phyloP scores from a whole-genome alignment of 2,113 vertebrate species.

The Calonectris borealis region DNA sequence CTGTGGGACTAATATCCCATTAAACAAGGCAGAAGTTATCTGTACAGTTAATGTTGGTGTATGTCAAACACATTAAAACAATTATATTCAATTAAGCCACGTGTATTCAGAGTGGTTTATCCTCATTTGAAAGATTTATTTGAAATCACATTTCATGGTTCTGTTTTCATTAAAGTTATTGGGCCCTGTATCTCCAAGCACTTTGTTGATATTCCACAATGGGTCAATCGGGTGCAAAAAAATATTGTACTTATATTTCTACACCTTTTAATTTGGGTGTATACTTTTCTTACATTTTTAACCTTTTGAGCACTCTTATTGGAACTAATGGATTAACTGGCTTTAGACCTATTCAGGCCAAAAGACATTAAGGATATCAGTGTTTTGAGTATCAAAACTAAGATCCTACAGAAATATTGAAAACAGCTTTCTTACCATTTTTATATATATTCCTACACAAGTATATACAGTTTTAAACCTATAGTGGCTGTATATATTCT shows the following conservation, averaged over 20 bases:
- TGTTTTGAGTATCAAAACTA: neutral
- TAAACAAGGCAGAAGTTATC: constrained; percentile 4
- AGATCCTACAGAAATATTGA: neutral
- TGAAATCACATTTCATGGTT: neutral
- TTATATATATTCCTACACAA: neutral
- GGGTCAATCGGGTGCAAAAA: neutral
- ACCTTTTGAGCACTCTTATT: neutral
- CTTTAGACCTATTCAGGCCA: neutral
- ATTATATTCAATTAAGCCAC: constrained; percentile 14
- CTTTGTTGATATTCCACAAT: neutral
- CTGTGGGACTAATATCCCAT: neutral
- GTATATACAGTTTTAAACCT: neutral
- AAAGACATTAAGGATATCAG: neutral
- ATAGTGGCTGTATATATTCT: neutral
- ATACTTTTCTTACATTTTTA: neutral
- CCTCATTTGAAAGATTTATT: neutral
- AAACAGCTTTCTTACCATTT: neutral
- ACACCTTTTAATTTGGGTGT: neutral
- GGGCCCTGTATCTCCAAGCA: neutral
- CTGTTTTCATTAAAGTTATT: neutral
- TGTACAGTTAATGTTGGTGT: neutral
- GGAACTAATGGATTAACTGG: neutral
- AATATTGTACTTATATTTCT: neutral
- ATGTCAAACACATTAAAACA: constrained; percentile 36
- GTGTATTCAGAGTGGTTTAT: neutral